phyloP scores from a whole-genome alignment of 2,888 invertebrate species.

The Parascotia fuliginaria region DNA sequence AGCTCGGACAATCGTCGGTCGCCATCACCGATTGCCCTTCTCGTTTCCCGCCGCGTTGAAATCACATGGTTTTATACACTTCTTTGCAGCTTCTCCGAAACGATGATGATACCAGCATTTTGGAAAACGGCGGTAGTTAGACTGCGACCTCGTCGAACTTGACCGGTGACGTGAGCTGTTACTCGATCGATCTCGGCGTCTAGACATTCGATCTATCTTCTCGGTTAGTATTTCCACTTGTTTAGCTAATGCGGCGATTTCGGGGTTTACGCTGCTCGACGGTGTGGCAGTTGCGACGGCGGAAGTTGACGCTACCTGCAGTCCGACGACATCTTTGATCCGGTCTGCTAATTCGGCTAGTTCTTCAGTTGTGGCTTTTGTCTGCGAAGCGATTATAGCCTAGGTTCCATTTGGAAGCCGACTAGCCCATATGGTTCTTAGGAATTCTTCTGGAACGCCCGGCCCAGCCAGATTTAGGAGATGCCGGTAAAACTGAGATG shows the following conservation, averaged over 20 bases:
- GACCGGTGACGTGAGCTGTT: slow-evolving; percentile 1
- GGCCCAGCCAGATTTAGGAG: too few relatives aligned
- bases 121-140: slow-evolving; percentile 4
- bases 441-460: too few relatives aligned
- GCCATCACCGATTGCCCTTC: slow-evolving; percentile 12
- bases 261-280: background rate
- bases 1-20: slow-evolving; percentile 5
- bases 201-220: background rate
- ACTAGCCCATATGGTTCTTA: background rate
- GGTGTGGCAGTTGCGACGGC: background rate
- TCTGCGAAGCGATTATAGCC: slow-evolving; percentile 2
- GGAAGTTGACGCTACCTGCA: background rate
- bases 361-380: background rate
- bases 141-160: background rate
- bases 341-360: slow-evolving; percentile 1
- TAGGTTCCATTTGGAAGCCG: background rate
- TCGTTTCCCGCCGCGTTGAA: slow-evolving; percentile 7
- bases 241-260: background rate
- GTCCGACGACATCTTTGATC: background rate
- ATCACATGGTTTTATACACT: slow-evolving; percentile 3
- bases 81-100: background rate
- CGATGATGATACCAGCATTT: slow-evolving; percentile 8
- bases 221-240: background rate
- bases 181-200: background rate
- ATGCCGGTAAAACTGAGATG: too few relatives aligned